Evolutionary conservation across 2,888 invertebrate genomes (phyloP).

Genomic region (Calameuta idolon): DNA sequence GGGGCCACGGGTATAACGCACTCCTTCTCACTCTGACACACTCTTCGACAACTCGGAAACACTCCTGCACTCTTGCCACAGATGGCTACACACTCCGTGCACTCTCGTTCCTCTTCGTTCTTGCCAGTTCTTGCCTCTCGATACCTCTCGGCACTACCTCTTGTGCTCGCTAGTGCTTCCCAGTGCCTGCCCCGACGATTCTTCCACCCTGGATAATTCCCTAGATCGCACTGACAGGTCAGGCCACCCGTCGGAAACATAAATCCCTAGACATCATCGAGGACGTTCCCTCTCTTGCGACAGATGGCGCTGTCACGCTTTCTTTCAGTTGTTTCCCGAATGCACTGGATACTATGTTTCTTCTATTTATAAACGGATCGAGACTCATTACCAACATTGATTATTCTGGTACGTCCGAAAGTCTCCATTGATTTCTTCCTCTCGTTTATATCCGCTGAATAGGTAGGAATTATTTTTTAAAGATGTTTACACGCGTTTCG

Average conservation of each 20-base stretch:
- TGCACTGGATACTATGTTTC: neutral
- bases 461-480: no score
- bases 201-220: neutral
- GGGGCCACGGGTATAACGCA: constrained; percentile 3
- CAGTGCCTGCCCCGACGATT: constrained; percentile 27
- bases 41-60: neutral
- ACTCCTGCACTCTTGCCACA: neutral
- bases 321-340: neutral
- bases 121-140: neutral
- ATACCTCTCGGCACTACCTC: constrained; percentile 21
- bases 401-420: neutral
- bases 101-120: constrained; percentile 1
- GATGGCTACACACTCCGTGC: constrained; percentile 14
- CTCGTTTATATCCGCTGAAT: neutral
- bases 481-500: neutral
- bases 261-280: neutral
- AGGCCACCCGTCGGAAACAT: neutral
- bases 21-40: neutral
- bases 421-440: no score
- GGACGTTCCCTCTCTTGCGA: neutral
- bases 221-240: neutral
- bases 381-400: rapidly evolving
- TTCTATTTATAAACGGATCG: neutral
- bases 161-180: constrained; percentile 2
- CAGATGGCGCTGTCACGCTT: neutral